Percentiles rank a stretch among this genome's conserved stretches.
Evolutionary conservation across 2,113 vertebrate species (phyloP).

Genomic region (Athene noctua): DNA sequence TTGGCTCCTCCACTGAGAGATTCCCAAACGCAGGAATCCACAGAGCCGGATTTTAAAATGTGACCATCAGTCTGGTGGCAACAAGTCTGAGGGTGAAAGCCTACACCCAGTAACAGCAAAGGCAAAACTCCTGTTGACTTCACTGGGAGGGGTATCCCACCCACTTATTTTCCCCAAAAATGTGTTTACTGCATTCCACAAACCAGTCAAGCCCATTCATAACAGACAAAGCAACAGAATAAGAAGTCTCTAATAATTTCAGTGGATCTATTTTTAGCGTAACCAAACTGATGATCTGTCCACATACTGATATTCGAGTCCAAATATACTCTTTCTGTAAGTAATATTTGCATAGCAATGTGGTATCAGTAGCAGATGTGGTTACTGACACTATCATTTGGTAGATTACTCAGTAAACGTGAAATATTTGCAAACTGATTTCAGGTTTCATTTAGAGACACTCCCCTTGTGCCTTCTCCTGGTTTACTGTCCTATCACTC

Average conservation of each 20-base stretch:
- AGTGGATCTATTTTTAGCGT: not conserved
- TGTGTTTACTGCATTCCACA: not conserved
- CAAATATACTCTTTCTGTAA: not conserved
- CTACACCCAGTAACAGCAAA: not conserved
- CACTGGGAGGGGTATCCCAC: not conserved
- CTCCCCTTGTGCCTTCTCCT: not conserved
- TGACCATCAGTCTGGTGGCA: not conserved
- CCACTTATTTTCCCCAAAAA: not conserved
- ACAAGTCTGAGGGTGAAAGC: not conserved
- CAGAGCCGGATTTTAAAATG: not conserved
- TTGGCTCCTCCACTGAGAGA: not conserved
- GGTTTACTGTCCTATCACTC: not conserved
- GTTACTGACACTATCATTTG: not conserved
- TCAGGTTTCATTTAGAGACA: not conserved
- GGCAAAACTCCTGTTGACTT: not conserved
- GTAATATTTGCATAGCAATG: not conserved
- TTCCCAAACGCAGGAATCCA: not conserved
- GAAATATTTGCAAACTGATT: not conserved
- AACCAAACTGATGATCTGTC: not conserved
- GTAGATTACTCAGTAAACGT: not conserved
- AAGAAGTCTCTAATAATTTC: not conserved
- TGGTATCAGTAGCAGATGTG: not conserved
- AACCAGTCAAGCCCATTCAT: not conserved
- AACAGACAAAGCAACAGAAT: not conserved
- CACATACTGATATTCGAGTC: not conserved